Conservation (phyloP, 2,797 vertebrate genomes). For the Acestrorhynchus altus region DNA sequence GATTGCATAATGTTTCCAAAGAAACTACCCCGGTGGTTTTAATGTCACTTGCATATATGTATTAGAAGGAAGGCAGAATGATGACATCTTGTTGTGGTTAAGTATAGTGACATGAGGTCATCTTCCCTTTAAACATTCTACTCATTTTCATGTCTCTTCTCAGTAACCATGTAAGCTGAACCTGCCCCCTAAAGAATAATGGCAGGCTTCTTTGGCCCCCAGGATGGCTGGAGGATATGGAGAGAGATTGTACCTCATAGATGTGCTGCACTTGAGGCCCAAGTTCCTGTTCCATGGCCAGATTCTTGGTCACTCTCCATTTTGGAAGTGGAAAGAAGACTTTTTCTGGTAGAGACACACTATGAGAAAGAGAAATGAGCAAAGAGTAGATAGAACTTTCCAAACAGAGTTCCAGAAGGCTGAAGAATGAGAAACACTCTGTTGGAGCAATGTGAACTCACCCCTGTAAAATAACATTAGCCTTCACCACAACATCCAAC, state of each 20-base stretch:
- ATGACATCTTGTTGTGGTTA: constrained; percentile 29
- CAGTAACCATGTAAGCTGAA: constrained; percentile 15
- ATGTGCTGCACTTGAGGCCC: constrained; percentile 88
- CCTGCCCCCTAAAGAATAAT: constrained; percentile 44
- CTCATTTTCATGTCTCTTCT: constrained; percentile 51
- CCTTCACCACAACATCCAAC: constrained; percentile 84
- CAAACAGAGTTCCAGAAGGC: constrained; percentile 41
- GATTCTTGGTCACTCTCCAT: constrained; percentile 80
- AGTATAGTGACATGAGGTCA: constrained; percentile 13
- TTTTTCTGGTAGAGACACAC: constrained; percentile 89
- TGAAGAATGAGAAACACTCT: constrained; percentile 47
- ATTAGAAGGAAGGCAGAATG: constrained; percentile 13
- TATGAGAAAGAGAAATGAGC: constrained; percentile 58
- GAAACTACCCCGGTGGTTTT: constrained; percentile 34
- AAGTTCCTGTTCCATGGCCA: constrained; percentile 79
- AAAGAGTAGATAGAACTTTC: constrained; percentile 51
- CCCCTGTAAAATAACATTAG: constrained; percentile 86
- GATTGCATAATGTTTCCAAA: neutral
- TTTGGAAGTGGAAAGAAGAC: constrained; percentile 83
- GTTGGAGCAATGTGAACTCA: constrained; percentile 70
- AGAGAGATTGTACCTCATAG: constrained; percentile 83
- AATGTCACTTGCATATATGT: neutral
- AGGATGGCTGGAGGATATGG: constrained; percentile 16
- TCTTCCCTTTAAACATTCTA: constrained; percentile 30
- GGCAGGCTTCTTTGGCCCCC: constrained; percentile 12